Conservation (phyloP, 2,888 invertebrate species). For the Ganaspis brasiliensis region DNA sequence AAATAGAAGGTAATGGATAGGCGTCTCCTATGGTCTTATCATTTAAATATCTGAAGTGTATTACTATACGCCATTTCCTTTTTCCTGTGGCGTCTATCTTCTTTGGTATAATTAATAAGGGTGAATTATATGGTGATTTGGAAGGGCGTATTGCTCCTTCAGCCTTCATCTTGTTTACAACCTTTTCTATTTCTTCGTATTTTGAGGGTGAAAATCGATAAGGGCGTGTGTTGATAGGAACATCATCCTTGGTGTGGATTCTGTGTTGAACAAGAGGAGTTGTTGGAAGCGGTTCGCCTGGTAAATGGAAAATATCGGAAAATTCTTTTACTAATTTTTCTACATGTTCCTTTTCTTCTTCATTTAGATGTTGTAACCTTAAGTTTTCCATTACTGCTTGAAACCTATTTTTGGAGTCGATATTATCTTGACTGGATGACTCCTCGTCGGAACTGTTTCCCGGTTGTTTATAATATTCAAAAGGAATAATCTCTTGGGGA, state of each 20-base stretch:
- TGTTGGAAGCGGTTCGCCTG: conserved; percentile 33
- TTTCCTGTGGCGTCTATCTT: conserved; percentile 60
- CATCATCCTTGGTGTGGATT: conserved; percentile 45
- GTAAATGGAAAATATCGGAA: conserved; percentile 43
- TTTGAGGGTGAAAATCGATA: conserved; percentile 22
- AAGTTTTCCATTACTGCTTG: not conserved
- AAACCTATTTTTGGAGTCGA: not conserved
- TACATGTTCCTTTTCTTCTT: not conserved
- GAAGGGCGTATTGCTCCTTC: conserved; percentile 44
- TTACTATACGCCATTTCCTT: conserved; percentile 55
- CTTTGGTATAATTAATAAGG: conserved; percentile 58
- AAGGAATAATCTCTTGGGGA: not conserved
- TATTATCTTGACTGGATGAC: not conserved
- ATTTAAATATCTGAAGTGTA: conserved; percentile 64
- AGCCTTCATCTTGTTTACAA: not conserved
- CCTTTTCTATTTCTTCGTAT: not conserved
- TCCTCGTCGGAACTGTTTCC: not conserved
- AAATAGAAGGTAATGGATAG: conserved; percentile 60
- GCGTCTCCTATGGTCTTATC: conserved; percentile 58
- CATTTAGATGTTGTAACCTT: not conserved
- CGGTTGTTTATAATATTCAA: not conserved
- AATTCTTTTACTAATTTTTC: not conserved
- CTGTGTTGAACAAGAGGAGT: conserved; percentile 45
- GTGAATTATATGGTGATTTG: conserved; percentile 55
- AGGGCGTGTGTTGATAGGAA: conserved; percentile 35